These are phyloP conservation scores for Macroteleia sp. DNA, from an alignment of 2,888 invertebrate species.

Conservation along the genomic window DNA sequence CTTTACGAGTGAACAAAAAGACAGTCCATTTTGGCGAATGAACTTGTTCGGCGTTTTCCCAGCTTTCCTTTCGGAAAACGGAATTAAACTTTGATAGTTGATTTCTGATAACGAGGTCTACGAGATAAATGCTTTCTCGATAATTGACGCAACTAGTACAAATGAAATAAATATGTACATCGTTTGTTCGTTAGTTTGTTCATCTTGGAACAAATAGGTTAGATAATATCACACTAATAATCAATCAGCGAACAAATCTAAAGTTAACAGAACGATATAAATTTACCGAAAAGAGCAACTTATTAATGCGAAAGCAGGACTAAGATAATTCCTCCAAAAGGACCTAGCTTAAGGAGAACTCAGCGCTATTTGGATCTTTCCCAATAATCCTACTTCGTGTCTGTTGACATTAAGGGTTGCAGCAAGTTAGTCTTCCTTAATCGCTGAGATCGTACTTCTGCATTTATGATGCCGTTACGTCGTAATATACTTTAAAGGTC, in stretches of 20 bases:
- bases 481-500: too few relatives aligned
- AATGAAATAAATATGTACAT: too few relatives aligned
- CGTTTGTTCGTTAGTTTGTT: too few relatives aligned
- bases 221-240: slow-evolving; percentile 21
- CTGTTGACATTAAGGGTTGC: slow-evolving; percentile 67
- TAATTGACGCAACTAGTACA: too few relatives aligned
- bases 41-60: slow-evolving; percentile 8
- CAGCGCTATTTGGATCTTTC: slow-evolving; percentile 75
- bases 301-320: slow-evolving; percentile 82
- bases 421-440: slow-evolving; percentile 63
- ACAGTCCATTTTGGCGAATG: slow-evolving; percentile 21
- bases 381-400: slow-evolving; percentile 70
- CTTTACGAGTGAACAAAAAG: slow-evolving; percentile 20
- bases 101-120: slow-evolving; percentile 7
- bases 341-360: slow-evolving; percentile 74
- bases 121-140: slow-evolving; percentile 14
- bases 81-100: slow-evolving; percentile 21
- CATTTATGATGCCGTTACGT: slow-evolving; percentile 45
- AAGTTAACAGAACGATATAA: slow-evolving; percentile 17
- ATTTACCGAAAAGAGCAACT: slow-evolving; percentile 75
- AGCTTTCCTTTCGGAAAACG: background rate
- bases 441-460: slow-evolving; percentile 48
- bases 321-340: slow-evolving; percentile 60
- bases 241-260: slow-evolving; percentile 33
- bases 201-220: too few relatives aligned